Conservation (phyloP, 2,888 invertebrate genomes). For the Microctonus brassicae region DNA sequence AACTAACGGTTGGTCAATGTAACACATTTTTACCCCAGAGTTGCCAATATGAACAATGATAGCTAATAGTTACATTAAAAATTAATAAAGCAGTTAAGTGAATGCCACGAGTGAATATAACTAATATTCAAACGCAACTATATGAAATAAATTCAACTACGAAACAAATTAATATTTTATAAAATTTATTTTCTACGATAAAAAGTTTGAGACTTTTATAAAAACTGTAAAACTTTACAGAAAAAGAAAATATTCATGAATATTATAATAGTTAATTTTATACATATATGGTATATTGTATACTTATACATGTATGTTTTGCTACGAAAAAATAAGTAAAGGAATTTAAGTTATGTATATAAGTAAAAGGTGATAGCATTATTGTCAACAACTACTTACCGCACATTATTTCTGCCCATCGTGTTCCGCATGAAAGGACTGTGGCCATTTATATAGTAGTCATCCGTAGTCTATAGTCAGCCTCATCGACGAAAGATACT, state of each 20-base stretch:
- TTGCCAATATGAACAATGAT: constrained; percentile 44
- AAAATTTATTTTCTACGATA: background rate
- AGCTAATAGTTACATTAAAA: constrained; percentile 54
- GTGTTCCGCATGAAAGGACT: background rate
- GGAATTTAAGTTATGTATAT: too few relatives aligned
- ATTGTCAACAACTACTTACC: background rate
- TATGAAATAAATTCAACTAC: background rate
- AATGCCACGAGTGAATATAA: constrained; percentile 44
- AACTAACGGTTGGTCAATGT: constrained; percentile 40
- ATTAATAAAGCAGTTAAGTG: constrained; percentile 55
- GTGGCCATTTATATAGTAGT: background rate
- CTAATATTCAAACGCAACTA: constrained; percentile 45
- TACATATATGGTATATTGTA: too few relatives aligned
- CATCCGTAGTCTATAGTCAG: constrained; percentile 10
- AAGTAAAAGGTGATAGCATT: background rate
- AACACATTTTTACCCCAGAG: constrained; percentile 30
- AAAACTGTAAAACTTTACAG: background rate
- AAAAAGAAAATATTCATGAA: background rate
- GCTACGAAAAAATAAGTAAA: background rate
- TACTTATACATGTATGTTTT: too few relatives aligned
- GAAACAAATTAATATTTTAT: constrained; percentile 8
- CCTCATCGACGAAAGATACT: background rate
- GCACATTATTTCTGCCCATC: background rate
- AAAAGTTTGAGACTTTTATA: background rate
- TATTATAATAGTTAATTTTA: too few relatives aligned